These are phyloP conservation scores for Limnephilus marmoratus DNA, from an alignment of 2,888 invertebrate genomes.

Conservation along the genomic window DNA sequence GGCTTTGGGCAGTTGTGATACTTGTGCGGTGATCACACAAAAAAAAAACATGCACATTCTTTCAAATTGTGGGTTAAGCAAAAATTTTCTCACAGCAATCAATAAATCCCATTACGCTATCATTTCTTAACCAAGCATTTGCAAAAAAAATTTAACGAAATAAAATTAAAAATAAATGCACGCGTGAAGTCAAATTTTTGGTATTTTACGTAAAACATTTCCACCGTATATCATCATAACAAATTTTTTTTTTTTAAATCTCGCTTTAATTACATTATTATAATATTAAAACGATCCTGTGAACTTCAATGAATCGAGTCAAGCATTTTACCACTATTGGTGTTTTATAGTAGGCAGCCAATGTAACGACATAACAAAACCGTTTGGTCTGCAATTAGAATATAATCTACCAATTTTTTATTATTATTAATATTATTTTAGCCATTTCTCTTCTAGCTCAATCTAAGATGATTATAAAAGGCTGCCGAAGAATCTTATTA, in stretches of 20 bases:
- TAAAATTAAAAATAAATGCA: background rate
- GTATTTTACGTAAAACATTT: background rate
- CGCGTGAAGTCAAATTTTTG: no score
- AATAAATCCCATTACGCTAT: no score
- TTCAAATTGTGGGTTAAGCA: no score
- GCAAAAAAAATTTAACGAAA: background rate
- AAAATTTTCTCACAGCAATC: no score
- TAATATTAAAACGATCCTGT: background rate
- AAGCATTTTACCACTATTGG: background rate
- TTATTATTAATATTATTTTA: background rate
- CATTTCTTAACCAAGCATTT: no score
- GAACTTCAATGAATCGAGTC: background rate
- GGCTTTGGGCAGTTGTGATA: no score
- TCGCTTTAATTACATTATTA: no score
- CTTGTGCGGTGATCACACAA: no score
- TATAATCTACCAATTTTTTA: background rate
- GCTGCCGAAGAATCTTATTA: background rate
- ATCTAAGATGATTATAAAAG: background rate
- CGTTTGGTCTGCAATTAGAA: background rate
- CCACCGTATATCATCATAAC: background rate
- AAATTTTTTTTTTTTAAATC: background rate
- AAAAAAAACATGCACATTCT: no score
- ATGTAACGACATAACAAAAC: background rate
- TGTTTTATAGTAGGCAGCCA: background rate
- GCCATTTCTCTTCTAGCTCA: background rate